These are phyloP conservation scores for Tetragnatha montana DNA, from an alignment of 2,888 invertebrate genomes.

Conservation along the genomic window DNA sequence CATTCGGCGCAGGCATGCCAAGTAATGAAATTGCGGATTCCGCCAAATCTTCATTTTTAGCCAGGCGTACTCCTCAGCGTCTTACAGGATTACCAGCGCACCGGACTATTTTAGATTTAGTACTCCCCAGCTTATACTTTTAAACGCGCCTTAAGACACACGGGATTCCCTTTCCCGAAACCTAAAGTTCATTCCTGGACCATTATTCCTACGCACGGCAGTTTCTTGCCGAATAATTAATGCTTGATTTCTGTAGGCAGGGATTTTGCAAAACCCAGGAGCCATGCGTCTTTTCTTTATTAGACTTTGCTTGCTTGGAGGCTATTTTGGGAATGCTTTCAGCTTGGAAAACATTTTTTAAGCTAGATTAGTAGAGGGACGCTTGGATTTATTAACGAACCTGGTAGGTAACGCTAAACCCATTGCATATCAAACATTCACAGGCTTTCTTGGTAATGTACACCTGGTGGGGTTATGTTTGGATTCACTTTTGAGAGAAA, in stretches of 20 bases:
- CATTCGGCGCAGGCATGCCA: slow-evolving; percentile 45
- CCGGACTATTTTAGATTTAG: slow-evolving; percentile 67
- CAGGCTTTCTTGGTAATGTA: no score
- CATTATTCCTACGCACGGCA: slow-evolving; percentile 51
- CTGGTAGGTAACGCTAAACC: no score
- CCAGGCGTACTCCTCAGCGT: slow-evolving; percentile 39
- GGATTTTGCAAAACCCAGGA: slow-evolving; percentile 32
- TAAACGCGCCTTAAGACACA: slow-evolving; percentile 59
- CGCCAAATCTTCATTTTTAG: slow-evolving; percentile 66
- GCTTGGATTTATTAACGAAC: no score
- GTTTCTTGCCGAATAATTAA: slow-evolving; percentile 64
- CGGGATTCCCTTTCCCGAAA: slow-evolving; percentile 57
- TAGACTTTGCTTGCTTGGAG: no score
- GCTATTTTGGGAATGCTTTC: no score
- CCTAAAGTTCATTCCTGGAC: slow-evolving; percentile 64
- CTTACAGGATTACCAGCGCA: slow-evolving; percentile 61
- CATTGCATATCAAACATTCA: no score
- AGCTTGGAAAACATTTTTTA: no score
- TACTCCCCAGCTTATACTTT: slow-evolving; percentile 65
- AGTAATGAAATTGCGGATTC: slow-evolving; percentile 69
- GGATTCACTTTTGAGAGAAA: no score
- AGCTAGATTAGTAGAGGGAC: no score
- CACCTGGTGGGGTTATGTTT: no score
- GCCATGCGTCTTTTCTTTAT: no score
- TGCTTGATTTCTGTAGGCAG: slow-evolving; percentile 45